Evolutionary conservation across 2,113 vertebrate species (phyloP).

Genomic region (Anser brachyrhynchus): DNA sequence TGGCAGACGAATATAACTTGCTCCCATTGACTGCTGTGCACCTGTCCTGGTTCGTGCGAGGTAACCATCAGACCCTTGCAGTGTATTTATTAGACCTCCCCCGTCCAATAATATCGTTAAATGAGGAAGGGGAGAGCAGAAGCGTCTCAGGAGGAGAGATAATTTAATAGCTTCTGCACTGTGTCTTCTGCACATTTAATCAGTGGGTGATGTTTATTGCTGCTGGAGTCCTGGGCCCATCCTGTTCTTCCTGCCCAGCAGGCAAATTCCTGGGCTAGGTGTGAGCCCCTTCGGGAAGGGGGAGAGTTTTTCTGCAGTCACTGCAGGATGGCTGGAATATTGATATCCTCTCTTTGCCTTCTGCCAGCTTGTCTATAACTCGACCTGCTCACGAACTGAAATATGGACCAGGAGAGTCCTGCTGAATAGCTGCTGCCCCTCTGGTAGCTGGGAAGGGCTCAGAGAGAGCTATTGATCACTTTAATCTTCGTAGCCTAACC

Average conservation of each 20-base stretch:
- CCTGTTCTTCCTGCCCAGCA: neutral
- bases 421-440: neutral
- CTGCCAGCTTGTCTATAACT: neutral
- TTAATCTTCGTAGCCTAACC: neutral
- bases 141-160: neutral
- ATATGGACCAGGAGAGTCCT: neutral
- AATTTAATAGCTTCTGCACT: neutral
- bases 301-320: neutral
- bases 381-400: neutral
- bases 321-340: neutral
- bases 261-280: neutral
- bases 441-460: neutral
- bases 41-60: neutral
- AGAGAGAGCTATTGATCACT: neutral
- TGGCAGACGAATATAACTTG: neutral
- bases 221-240: neutral
- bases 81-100: neutral
- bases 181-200: neutral
- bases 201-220: neutral
- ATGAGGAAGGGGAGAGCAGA: neutral
- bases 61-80: rapidly evolving
- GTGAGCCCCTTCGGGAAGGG: neutral
- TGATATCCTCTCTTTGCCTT: neutral
- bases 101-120: neutral
- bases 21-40: neutral